Evolutionary conservation across 1,140 invertebrate species (phyloP), one percentile per base, ranked within the genome.

Genomic region (Drosophila fuyamai): DNA sequence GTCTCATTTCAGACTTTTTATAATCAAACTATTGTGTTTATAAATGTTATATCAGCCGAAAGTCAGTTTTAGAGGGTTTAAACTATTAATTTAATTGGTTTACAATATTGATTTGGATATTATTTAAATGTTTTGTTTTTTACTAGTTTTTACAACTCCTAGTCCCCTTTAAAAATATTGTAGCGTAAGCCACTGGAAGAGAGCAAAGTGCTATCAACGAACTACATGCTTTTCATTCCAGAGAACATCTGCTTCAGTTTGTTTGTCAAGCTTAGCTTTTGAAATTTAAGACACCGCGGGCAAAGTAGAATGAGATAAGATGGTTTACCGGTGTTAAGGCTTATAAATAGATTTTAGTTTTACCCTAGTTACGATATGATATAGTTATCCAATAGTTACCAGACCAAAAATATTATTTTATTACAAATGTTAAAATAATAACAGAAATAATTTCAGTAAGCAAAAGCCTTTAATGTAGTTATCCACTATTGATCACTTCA

Each of bases 141-240:
- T 1, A 32, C 0, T 32, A 8, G 0, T 32, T 0, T 1, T 32
- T 32, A 8, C 29, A 32, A 9, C 32, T 7, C 6, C 29, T 8
- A 32, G 29, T 0, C 50, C 48, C 32, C 14, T 18, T 13, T 1
- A 36, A 18, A 51, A 51, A 51, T 4, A n/a, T 14, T n/a, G 36
- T 3, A 5, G 4, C 12, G 0, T 10, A 14, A 16, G 32, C 18
- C 44, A 1, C 57, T 59, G 57, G 12, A 1, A 0, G 18, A 38
- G 9, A 27, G 57, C 57, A 48, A n/a, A 35, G 32, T 59, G 43
- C 48, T 59, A 59, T 59, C 57, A 48, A 14, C 29, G 5, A 43
- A 36, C 36, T 16, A 40, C 29, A 1, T 7, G 8, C 23, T 61
- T 41, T 38, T 36, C 47, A 18, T 53, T 40, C 10, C 16, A 9